Conservation (phyloP, 1,140 invertebrate genomes). For the Drosophila seguyi region DNA sequence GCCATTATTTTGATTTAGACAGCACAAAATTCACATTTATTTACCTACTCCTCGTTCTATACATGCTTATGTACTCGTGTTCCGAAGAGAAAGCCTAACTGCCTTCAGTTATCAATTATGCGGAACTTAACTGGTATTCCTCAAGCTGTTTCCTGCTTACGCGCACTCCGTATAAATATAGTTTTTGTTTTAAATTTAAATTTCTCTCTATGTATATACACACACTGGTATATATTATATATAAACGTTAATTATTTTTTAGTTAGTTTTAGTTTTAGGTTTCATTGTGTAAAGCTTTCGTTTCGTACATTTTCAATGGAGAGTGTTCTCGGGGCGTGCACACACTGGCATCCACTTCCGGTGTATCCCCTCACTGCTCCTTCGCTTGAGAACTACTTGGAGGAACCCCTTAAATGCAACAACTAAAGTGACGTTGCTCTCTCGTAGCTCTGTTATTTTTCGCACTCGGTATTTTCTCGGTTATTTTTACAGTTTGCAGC, state of each 20-base stretch:
- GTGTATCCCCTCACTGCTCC: neutral
- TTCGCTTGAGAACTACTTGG: neutral
- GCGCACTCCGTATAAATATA: slow-evolving; percentile 39
- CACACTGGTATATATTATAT: neutral
- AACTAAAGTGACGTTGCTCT: slow-evolving; percentile 8
- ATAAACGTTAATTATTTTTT: slow-evolving; percentile 17
- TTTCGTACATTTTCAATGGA: slow-evolving; percentile 36
- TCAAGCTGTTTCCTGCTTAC: slow-evolving; percentile 4
- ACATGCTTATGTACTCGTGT: neutral
- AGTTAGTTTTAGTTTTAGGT: slow-evolving; percentile 25
- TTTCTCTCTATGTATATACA: slow-evolving; percentile 27
- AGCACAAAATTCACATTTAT: slow-evolving; percentile 37
- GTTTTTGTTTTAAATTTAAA: slow-evolving; percentile 11
- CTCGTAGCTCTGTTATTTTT: neutral
- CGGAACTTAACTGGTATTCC: slow-evolving; percentile 6
- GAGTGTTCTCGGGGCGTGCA: slow-evolving; percentile 9
- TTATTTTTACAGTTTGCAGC: neutral
- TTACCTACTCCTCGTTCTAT: slow-evolving; percentile 9
- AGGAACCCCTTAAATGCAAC: slow-evolving; percentile 35
- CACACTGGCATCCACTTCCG: slow-evolving; percentile 6
- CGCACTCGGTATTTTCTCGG: neutral
- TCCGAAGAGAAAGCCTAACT: slow-evolving; percentile 7
- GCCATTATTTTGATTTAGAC: slow-evolving; percentile 46
- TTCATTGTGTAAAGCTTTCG: slow-evolving; percentile 56
- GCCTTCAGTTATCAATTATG: slow-evolving; percentile 16